Percentiles rank a stretch among this genome's conserved stretches.
Evolutionary conservation across 2,113 vertebrate genomes (phyloP).

Genomic region (Ramphastos sulfuratus): DNA sequence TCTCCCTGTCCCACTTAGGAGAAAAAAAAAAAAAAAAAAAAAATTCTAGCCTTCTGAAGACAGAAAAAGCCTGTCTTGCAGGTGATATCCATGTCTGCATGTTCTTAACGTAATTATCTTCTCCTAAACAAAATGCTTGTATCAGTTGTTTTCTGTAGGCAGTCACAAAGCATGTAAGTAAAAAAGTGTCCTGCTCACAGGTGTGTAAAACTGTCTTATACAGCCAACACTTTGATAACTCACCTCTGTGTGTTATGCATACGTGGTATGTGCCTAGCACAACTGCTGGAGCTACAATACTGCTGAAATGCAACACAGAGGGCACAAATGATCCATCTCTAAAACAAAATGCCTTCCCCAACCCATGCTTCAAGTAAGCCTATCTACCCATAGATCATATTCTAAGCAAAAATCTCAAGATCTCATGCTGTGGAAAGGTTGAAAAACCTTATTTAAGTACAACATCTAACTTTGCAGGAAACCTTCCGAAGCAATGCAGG

Average conservation of each 20-base stretch:
- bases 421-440: neutral
- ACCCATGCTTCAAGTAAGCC: neutral
- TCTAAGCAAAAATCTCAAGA: neutral
- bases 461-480: neutral
- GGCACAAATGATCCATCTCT: neutral
- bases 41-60: neutral
- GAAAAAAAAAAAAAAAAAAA: neutral
- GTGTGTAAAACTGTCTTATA: neutral
- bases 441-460: neutral
- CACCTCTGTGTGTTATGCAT: rapidly evolving
- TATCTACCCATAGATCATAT: rapidly evolving
- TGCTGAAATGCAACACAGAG: neutral
- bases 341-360: neutral
- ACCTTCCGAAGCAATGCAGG: neutral
- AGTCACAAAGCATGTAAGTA: neutral
- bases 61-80: neutral
- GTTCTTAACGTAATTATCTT: neutral
- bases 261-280: neutral
- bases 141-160: neutral
- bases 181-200: neutral
- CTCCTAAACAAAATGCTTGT: neutral
- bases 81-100: neutral
- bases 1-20: neutral
- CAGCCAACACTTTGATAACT: rapidly evolving
- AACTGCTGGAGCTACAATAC: rapidly evolving